A percentile compares a stretch with the other conserved stretches of the same genome.
Conservation (phyloP, 1,140 invertebrate genomes). For the Tetranychus urticae region DNA sequence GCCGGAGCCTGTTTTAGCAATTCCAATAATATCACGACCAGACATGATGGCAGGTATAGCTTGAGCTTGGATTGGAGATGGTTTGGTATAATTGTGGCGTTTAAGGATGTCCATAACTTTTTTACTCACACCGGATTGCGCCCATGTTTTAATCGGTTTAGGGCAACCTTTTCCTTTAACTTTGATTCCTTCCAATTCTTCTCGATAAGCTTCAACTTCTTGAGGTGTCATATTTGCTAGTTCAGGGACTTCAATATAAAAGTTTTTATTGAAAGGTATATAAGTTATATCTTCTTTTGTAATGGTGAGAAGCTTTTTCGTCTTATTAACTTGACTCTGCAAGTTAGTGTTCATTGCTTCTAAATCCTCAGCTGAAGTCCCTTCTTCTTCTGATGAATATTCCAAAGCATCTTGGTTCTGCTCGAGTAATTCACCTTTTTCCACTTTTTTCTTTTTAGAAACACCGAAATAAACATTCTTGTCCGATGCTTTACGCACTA, state of each 20-base stretch:
- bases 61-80: constrained; percentile 94
- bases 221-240: constrained; percentile 66
- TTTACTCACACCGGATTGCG: constrained; percentile 90
- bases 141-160: constrained; percentile 88
- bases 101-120: constrained; percentile 86
- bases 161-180: constrained; percentile 58
- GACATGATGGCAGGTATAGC: constrained; percentile 98
- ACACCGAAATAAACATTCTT: constrained; percentile 41
- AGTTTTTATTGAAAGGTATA: constrained; percentile 71
- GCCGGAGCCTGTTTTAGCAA: constrained; percentile 89
- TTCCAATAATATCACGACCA: constrained; percentile 83
- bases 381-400: constrained; percentile 88
- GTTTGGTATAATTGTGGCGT: constrained; percentile 72
- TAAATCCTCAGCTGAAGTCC: constrained; percentile 41
- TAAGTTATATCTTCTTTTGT: constrained; percentile 44
- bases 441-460: constrained; percentile 49
- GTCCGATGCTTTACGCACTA: constrained; percentile 9
- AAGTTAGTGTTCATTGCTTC: constrained; percentile 69
- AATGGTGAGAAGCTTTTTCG: constrained; percentile 53
- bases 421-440: constrained; percentile 78
- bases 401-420: constrained; percentile 90
- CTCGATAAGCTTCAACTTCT: constrained; percentile 27
- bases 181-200: constrained; percentile 33
- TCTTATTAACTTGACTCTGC: constrained; percentile 47
- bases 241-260: constrained; percentile 85